Conservation (phyloP, 1,140 invertebrate species). For the Lepidostoma basale region DNA sequence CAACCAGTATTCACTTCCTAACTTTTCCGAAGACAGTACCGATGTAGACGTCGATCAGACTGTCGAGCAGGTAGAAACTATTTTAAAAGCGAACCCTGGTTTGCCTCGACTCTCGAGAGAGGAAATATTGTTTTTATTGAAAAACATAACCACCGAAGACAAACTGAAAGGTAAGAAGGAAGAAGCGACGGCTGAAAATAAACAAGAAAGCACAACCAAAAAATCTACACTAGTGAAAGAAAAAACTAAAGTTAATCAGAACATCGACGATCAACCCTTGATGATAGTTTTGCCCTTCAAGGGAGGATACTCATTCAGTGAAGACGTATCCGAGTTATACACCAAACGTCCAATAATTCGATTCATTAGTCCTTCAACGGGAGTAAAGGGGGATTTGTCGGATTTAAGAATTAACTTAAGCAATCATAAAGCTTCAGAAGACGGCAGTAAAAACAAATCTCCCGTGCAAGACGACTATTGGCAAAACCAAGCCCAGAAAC, state of each 20-base stretch:
- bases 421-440: constrained; percentile 20
- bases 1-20: constrained; percentile 1
- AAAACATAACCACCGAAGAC: constrained; percentile 65
- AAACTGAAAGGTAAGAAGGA: constrained; percentile 17
- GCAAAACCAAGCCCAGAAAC: constrained; percentile 26
- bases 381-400: background rate
- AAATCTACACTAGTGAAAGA: too few species aligned
- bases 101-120: constrained; percentile 63
- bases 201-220: too few species aligned
- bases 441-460: background rate
- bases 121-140: constrained; percentile 65
- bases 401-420: background rate
- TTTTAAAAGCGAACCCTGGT: constrained; percentile 60
- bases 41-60: constrained; percentile 58
- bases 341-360: constrained; percentile 58
- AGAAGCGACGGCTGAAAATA: too few species aligned
- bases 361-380: constrained; percentile 48
- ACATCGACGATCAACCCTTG: constrained; percentile 44
- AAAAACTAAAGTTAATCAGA: background rate
- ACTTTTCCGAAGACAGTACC: constrained; percentile 7
- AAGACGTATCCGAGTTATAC: constrained; percentile 55
- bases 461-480: constrained; percentile 15
- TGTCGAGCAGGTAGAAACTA: constrained; percentile 65
- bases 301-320: constrained; percentile 47
- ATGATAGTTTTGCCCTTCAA: constrained; percentile 60